Percentiles rank a stretch among this genome's conserved stretches.
Conservation (phyloP, 2,888 invertebrate species). For the Bruchidius siliquastri region DNA sequence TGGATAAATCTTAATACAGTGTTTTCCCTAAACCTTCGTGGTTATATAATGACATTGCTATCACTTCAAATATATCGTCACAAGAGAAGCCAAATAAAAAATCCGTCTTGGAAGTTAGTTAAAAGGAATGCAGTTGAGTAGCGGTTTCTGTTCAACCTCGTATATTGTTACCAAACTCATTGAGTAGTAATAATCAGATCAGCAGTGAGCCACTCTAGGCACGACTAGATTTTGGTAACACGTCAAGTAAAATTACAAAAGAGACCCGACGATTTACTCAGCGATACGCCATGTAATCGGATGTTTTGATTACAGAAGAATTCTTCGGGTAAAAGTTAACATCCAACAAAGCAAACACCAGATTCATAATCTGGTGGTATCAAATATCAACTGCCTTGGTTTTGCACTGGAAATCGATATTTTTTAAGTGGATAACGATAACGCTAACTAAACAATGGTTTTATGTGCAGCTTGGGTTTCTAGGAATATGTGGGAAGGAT, state of each 20-base stretch:
- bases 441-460: background rate
- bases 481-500: too few species aligned
- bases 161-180: background rate
- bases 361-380: background rate
- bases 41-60: too few species aligned
- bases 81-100: background rate
- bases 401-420: background rate
- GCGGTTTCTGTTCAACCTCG: background rate
- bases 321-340: background rate
- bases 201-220: background rate
- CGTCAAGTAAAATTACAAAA: background rate
- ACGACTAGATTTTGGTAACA: background rate
- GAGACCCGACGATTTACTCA: background rate
- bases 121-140: background rate
- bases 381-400: background rate
- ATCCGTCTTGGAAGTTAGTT: background rate
- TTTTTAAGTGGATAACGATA: background rate
- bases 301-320: background rate
- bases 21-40: too few species aligned
- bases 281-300: too few species aligned
- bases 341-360: background rate
- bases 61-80: background rate
- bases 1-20: too few species aligned
- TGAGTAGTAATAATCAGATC: background rate
- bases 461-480: too few species aligned